These are phyloP conservation scores for Bilobella aurantiaca DNA, from an alignment of 1,140 invertebrate species.

Conservation along the genomic window DNA sequence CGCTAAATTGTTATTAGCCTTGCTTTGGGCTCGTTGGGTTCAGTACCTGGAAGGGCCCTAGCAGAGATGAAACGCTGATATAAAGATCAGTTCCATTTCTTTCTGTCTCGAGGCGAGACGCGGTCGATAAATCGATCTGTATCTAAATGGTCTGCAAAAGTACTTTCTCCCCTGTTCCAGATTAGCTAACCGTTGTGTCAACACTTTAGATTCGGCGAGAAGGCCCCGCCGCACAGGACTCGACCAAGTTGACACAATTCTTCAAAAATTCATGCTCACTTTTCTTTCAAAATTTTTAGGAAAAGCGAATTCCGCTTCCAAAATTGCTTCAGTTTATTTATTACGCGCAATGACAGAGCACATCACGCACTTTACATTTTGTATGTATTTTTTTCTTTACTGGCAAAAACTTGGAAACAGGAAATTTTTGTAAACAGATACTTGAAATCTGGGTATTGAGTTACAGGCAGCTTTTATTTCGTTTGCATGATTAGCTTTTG, in stretches of 20 bases:
- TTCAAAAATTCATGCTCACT: not conserved
- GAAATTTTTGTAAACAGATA: no score
- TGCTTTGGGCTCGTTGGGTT: no score
- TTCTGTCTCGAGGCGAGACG: not conserved
- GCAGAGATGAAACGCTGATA: no score
- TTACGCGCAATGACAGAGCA: not conserved
- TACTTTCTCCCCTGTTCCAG: not conserved
- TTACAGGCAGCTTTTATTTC: no score
- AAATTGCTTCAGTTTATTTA: not conserved
- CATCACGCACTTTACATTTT: no score
- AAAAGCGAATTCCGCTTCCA: not conserved
- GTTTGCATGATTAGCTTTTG: no score
- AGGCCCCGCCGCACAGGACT: no score
- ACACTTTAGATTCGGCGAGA: not conserved
- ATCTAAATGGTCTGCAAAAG: not conserved
- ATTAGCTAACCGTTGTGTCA: not conserved
- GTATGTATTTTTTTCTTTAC: no score
- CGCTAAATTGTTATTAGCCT: not conserved
- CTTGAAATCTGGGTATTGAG: no score
- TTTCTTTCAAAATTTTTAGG: not conserved
- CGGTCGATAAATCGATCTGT: slow-evolving; percentile 1
- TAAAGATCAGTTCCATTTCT: not conserved
- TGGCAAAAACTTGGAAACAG: no score
- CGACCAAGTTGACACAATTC: not conserved
- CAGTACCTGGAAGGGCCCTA: no score